These are phyloP conservation scores for Carettochelys insculpta DNA, from an alignment of 2,113 vertebrate species.

Conservation along the genomic window DNA sequence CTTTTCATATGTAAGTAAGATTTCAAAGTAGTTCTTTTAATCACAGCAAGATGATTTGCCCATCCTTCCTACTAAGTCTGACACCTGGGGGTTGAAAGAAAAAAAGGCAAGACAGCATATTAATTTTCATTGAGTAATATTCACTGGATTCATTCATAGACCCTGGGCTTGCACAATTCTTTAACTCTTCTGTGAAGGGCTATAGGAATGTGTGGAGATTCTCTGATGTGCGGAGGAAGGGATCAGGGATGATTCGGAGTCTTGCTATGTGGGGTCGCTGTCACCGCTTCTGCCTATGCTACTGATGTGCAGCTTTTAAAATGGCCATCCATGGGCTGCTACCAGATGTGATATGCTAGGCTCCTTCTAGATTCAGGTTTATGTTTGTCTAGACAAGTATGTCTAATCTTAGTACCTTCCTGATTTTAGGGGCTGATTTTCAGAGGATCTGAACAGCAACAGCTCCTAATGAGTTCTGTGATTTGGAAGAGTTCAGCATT, in stretches of 20 bases:
- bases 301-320: neutral
- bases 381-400: neutral
- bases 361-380: neutral
- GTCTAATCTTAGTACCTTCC: neutral
- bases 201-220: neutral
- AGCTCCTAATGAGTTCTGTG: neutral
- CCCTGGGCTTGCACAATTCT: neutral
- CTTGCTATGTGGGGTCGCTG: neutral
- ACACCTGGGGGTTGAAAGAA: neutral
- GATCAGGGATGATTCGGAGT: neutral
- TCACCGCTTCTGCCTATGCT: neutral
- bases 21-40: slow-evolving; percentile 6
- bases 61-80: neutral
- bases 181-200: neutral
- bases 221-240: neutral
- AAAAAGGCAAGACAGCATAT: neutral
- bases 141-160: neutral
- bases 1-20: slow-evolving; percentile 17
- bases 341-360: neutral
- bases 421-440: neutral
- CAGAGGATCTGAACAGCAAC: neutral
- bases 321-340: neutral
- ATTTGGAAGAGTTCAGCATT: neutral
- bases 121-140: neutral
- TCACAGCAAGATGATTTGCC: neutral